Conservation (phyloP, 2,888 invertebrate species). For the Eupithecia exiguata region DNA sequence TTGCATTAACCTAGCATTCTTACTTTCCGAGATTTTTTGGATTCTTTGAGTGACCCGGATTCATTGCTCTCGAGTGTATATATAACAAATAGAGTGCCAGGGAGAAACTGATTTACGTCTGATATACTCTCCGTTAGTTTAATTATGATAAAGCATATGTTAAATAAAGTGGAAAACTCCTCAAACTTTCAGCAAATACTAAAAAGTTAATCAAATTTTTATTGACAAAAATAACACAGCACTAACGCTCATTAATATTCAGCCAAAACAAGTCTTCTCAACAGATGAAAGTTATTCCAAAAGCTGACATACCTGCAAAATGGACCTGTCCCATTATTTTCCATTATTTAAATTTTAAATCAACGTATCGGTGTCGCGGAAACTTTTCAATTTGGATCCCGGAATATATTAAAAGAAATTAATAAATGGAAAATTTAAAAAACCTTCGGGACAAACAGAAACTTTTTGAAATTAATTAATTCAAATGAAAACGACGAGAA, state of each 20-base stretch:
- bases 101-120: too few species aligned
- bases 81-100: too few species aligned
- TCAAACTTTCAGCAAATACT: neutral
- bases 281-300: constrained; percentile 30
- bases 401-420: constrained; percentile 65
- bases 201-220: neutral
- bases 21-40: too few species aligned
- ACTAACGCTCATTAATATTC: constrained; percentile 20
- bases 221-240: neutral
- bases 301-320: constrained; percentile 32
- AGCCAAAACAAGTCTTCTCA: constrained; percentile 32
- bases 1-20: too few species aligned
- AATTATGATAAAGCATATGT: too few species aligned
- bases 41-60: too few species aligned
- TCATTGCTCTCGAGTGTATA: too few species aligned
- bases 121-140: too few species aligned
- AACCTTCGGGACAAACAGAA: constrained; percentile 59
- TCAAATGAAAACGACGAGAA: constrained; percentile 54
- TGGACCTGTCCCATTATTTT: constrained; percentile 45
- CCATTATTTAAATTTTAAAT: constrained; percentile 59
- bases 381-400: constrained; percentile 61
- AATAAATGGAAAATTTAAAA: constrained; percentile 61
- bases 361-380: constrained; percentile 51
- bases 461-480: constrained; percentile 60
- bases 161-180: neutral